Conservation (phyloP, 2,113 vertebrate genomes). For the Chlamydotis undulata region DNA sequence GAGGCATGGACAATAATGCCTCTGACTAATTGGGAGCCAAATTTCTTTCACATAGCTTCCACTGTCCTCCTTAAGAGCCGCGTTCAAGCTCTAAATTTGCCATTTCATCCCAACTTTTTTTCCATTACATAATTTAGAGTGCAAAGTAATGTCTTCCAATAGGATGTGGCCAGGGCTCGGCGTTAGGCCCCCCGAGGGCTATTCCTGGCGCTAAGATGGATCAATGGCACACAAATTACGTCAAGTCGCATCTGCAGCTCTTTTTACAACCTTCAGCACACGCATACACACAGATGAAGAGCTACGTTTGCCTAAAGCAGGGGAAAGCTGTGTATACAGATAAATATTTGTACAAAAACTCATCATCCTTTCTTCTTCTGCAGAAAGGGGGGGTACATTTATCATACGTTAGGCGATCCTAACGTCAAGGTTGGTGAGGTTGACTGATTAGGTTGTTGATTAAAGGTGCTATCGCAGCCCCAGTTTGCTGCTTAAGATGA, state of each 20-base stretch:
- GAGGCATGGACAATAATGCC: not conserved
- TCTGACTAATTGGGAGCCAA: not conserved
- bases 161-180: not conserved
- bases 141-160: not conserved
- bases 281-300: not conserved
- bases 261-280: not conserved
- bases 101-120: not conserved
- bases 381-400: not conserved
- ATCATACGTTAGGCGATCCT: rapidly evolving
- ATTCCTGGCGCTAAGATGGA: not conserved
- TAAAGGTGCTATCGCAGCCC: not conserved
- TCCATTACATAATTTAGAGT: not conserved
- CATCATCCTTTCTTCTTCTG: not conserved
- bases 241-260: not conserved
- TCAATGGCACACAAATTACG: not conserved
- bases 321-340: not conserved
- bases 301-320: not conserved
- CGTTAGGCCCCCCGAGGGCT: not conserved
- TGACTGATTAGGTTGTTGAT: not conserved
- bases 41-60: not conserved
- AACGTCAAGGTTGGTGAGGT: rapidly evolving
- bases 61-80: not conserved
- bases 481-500: not conserved
- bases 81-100: not conserved
- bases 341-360: not conserved